phyloP scores from a whole-genome alignment of 2,113 vertebrate genomes.

The Hydrochoerus hydrochaeris region DNA sequence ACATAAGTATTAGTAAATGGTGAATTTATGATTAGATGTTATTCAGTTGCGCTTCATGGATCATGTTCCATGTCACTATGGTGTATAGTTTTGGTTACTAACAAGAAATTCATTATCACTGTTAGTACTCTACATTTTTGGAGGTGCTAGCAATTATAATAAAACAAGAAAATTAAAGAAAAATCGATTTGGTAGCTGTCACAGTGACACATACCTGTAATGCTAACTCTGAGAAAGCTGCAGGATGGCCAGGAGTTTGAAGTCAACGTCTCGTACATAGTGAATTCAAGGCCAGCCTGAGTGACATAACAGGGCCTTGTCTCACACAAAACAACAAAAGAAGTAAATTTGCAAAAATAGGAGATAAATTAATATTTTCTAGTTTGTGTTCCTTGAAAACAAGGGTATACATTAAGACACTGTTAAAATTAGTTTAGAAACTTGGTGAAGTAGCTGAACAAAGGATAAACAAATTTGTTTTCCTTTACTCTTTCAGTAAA shows the following conservation, averaged over 20 bases:
- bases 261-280: not conserved
- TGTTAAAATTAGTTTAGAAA: not conserved
- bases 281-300: not conserved
- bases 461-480: not conserved
- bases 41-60: not conserved
- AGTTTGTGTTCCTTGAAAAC: not conserved
- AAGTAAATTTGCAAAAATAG: not conserved
- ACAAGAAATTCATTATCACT: not conserved
- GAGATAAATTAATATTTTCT: not conserved
- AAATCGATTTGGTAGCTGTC: not conserved
- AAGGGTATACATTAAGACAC: not conserved
- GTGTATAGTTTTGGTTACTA: not conserved
- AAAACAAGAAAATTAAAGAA: slow-evolving; percentile 21
- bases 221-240: not conserved
- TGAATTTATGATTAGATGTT: not conserved
- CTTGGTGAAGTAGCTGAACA: not conserved
- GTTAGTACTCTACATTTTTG: not conserved
- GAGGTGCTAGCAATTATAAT: not conserved
- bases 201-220: not conserved
- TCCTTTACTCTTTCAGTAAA: not conserved
- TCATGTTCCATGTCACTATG: not conserved
- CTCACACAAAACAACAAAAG: not conserved
- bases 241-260: not conserved
- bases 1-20: not conserved
- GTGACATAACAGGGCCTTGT: not conserved